Conservation (phyloP, 2,797 vertebrate species). For the Podarcis siculus region DNA sequence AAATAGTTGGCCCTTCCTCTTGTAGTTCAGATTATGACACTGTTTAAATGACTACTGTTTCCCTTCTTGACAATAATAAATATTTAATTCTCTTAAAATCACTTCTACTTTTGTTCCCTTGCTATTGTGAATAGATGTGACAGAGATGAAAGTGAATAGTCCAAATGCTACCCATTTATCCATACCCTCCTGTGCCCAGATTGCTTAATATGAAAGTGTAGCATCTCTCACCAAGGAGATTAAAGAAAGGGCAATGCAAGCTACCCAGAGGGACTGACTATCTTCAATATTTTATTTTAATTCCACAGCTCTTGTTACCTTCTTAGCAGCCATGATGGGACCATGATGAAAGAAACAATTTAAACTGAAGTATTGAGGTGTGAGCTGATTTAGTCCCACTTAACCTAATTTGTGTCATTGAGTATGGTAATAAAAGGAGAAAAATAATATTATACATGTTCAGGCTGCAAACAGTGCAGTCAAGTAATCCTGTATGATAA, state of each 20-base stretch:
- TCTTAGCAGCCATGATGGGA: background rate
- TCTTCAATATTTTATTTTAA: background rate
- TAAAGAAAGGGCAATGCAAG: background rate
- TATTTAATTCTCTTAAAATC: background rate
- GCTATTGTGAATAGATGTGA: background rate
- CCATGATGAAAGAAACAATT: constrained; percentile 2
- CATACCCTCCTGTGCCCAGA: background rate
- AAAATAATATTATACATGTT: background rate
- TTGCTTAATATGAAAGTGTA: background rate
- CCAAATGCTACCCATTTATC: background rate
- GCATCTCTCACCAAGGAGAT: background rate
- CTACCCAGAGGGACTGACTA: background rate
- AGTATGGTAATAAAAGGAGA: background rate
- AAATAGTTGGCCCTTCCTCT: background rate
- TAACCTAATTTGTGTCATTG: background rate
- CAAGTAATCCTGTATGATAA: background rate
- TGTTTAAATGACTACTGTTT: background rate
- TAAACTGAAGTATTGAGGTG: background rate
- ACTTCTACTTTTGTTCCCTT: background rate
- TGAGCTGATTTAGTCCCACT: background rate
- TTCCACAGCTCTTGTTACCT: background rate
- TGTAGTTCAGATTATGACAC: background rate
- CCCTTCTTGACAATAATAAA: background rate
- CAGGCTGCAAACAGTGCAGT: background rate
- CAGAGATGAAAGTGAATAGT: background rate